phyloP scores from a whole-genome alignment of 2,797 vertebrate species.

The Momotus momota region DNA sequence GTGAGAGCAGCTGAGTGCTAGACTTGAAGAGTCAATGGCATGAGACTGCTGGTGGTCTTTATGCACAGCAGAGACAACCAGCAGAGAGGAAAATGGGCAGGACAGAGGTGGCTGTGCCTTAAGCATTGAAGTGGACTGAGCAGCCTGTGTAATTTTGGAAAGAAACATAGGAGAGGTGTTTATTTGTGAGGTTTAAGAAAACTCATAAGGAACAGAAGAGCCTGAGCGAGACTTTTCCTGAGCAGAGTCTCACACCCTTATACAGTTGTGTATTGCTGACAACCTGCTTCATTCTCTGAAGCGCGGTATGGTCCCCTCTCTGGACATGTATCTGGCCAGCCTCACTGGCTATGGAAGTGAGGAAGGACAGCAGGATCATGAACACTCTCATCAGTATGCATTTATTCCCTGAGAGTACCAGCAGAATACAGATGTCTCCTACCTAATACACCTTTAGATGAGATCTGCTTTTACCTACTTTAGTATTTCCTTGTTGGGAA shows the following conservation, averaged over 20 bases:
- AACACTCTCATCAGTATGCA: background rate
- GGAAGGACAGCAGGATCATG: background rate
- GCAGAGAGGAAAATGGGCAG: background rate
- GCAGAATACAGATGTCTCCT: background rate
- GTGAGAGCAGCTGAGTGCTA: background rate
- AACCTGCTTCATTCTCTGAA: background rate
- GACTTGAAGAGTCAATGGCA: background rate
- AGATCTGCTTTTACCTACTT: background rate
- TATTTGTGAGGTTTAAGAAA: background rate
- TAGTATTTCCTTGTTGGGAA: background rate
- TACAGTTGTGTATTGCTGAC: background rate
- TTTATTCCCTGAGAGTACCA: background rate
- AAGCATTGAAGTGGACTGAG: background rate
- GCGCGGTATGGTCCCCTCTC: background rate
- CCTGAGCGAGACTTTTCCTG: background rate
- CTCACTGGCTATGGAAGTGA: background rate
- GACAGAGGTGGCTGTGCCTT: background rate
- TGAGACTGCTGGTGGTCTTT: background rate
- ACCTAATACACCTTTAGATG: background rate
- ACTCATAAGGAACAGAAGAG: background rate
- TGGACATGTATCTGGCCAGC: background rate
- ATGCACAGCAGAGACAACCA: background rate
- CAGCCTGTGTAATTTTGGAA: background rate
- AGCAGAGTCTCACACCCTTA: background rate
- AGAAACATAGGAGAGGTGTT: rapidly evolving